These are phyloP conservation scores for Hipposideros armiger DNA, from an alignment of 2,113 vertebrate species.

Conservation along the genomic window DNA sequence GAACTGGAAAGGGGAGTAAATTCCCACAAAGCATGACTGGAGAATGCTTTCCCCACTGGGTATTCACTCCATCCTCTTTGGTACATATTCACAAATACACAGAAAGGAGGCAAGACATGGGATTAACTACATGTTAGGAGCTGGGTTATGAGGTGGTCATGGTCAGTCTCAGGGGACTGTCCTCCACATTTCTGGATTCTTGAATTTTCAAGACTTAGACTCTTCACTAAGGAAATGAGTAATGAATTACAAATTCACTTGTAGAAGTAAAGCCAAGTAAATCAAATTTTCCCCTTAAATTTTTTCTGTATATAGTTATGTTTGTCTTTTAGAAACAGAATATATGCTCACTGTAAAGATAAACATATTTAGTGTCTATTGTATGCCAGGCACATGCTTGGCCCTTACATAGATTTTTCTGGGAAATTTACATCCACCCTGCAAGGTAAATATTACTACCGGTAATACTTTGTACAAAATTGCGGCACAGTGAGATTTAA, in stretches of 20 bases:
- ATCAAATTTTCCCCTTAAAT: conserved; percentile 19
- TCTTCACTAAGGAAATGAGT: conserved; percentile 16
- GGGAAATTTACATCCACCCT: neutral
- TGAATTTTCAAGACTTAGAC: neutral
- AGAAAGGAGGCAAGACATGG: neutral
- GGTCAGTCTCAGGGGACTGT: neutral
- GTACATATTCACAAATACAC: neutral
- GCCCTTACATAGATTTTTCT: neutral
- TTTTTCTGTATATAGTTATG: neutral
- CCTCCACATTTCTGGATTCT: neutral
- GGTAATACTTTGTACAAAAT: neutral
- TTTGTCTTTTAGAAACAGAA: conserved; percentile 33
- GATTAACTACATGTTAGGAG: neutral
- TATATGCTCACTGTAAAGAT: conserved; percentile 1
- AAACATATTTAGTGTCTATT: neutral
- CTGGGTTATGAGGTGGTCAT: neutral
- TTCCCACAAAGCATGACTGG: neutral
- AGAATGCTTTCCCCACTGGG: neutral
- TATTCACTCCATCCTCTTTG: neutral
- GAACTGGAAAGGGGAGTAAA: neutral
- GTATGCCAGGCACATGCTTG: neutral
- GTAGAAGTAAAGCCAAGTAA: conserved; percentile 34
- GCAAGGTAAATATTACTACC: neutral
- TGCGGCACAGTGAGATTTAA: neutral
- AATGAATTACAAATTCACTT: neutral